Evolutionary conservation across 2,888 invertebrate species (phyloP), one percentile per base, ranked within the genome.

Genomic region (Bruchidius siliquastri): DNA sequence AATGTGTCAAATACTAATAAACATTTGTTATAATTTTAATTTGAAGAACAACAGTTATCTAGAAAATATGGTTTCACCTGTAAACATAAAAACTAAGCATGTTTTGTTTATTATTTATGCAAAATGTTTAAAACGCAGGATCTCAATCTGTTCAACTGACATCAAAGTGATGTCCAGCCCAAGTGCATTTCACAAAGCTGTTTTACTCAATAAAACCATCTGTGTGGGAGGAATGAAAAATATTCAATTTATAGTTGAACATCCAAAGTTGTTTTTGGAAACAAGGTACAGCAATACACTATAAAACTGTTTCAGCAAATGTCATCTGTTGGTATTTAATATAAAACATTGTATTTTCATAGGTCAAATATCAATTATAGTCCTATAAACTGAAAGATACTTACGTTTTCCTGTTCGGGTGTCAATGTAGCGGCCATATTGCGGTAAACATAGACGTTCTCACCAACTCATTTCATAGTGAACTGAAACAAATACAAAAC

Each of bases 401-500:
- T 92, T 86, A 93, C 93, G 90, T 91, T 90, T 88, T 93, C 92
- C 86, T 93, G 92, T 87, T 93, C 92, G 86, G 90, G 90, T 88
- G 92, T 91, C 89, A 93, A 89, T 85, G 90, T 90, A 88, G 92
- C 91, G 89, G 92, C 92, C 93, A 90, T 90, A 74, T 75, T 77
- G 74, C 73, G 74, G 73, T 71, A 74, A 71, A 74, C 76, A 77
- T 72, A 74, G 76, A 80, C 75, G 77, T 77, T 75, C 75, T 76
- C 69, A 69, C 20, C 69, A 69, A 21, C 69, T 22, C 69, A 26
- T 26, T 26, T 69, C 69, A 20, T 20, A 68, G 68, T 13, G 18
- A 49, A 49, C 49, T 49, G 49, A 49, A 49, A 49, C 49, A 4
- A 49, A 49, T 8, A 26, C 26, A 26, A 26, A 26, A 26, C 26